phyloP scores from a whole-genome alignment of 2,113 vertebrate species.

The Corapipo altera region DNA sequence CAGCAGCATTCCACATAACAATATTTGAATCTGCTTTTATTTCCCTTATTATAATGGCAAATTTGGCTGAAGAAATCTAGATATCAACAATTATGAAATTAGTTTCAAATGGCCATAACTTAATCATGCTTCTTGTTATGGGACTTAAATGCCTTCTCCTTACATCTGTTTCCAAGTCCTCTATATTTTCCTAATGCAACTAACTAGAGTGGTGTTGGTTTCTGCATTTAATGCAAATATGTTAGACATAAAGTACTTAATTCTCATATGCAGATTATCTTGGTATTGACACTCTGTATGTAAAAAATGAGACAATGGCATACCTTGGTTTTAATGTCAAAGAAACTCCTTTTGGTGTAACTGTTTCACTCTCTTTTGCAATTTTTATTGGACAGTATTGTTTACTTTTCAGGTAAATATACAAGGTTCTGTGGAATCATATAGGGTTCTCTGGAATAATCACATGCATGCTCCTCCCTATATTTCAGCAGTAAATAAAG shows the following conservation, averaged over 20 bases:
- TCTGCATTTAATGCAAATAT: neutral
- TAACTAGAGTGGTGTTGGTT: neutral
- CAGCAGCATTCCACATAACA: neutral
- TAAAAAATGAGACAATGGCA: neutral
- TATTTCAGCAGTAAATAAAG: neutral
- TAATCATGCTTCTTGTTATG: neutral
- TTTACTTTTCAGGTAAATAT: neutral
- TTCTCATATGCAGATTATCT: neutral
- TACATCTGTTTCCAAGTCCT: neutral
- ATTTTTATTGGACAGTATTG: neutral
- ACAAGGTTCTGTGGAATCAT: neutral
- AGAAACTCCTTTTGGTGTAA: neutral
- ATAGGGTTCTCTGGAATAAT: neutral
- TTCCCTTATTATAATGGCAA: neutral
- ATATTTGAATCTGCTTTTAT: neutral
- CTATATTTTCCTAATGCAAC: neutral
- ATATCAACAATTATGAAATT: neutral
- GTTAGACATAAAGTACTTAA: neutral
- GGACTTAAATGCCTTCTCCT: neutral
- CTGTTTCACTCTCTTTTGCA: neutral
- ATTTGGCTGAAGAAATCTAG: neutral
- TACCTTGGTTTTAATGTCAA: neutral
- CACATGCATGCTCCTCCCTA: neutral
- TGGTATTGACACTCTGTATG: neutral
- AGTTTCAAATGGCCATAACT: neutral